Evolutionary conservation across 2,113 vertebrate genomes (phyloP).

Genomic region (Fulica atra): DNA sequence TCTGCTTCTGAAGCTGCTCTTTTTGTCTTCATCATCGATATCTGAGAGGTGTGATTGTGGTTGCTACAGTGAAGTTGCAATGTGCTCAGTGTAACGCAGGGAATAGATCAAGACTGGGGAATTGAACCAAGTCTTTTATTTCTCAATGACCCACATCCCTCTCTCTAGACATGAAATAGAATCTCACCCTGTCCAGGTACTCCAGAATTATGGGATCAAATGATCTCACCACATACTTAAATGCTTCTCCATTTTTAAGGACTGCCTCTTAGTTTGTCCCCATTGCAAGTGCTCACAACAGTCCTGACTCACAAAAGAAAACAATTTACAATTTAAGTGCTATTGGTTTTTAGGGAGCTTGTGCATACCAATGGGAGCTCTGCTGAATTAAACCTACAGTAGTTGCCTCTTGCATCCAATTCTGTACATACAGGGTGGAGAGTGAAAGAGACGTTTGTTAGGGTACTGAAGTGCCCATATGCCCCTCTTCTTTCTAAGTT

Average conservation of each 20-base stretch:
- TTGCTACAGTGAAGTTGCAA: background rate
- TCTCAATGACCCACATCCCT: background rate
- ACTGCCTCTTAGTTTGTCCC: background rate
- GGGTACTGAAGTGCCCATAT: background rate
- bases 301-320: background rate
- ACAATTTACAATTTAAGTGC: background rate
- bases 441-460: background rate
- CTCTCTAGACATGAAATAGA: background rate
- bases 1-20: background rate
- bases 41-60: background rate
- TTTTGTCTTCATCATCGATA: background rate
- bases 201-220: background rate
- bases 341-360: background rate
- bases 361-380: background rate
- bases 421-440: background rate
- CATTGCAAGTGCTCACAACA: background rate
- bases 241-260: background rate
- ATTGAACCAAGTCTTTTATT: background rate
- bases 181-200: background rate
- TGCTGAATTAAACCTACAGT: background rate
- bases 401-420: background rate
- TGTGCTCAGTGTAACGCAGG: background rate
- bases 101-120: background rate
- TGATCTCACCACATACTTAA: background rate
- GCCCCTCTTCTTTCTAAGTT: background rate